These are phyloP conservation scores for Macropus fuliginosus DNA, from an alignment of 2,797 vertebrate species.

Conservation along the genomic window DNA sequence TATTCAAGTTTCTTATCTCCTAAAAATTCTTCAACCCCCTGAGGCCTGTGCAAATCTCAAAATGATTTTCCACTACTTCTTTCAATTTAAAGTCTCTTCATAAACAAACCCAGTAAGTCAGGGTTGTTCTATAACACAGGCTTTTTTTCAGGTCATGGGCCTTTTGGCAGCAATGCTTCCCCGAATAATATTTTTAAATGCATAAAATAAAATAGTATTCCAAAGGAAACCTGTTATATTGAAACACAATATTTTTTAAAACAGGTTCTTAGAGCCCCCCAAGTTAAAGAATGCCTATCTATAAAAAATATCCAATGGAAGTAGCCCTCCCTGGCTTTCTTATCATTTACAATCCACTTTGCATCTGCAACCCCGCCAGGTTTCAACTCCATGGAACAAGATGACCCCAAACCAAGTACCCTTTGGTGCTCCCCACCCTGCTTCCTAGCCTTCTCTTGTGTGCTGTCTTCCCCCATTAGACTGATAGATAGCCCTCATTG, in stretches of 20 bases:
- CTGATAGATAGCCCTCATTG: neutral
- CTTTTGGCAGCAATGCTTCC: neutral
- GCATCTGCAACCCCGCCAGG: neutral
- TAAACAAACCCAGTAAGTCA: neutral
- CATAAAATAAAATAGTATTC: neutral
- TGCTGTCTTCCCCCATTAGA: neutral
- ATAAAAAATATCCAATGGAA: neutral
- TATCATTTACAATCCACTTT: neutral
- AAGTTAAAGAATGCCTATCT: neutral
- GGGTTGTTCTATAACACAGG: neutral
- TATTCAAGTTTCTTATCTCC: neutral
- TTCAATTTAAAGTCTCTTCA: conserved; percentile 29
- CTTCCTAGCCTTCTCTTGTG: neutral
- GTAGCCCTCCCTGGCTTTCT: neutral
- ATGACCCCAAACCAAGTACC: neutral
- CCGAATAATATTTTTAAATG: neutral
- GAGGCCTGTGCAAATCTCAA: neutral
- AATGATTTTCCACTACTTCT: neutral
- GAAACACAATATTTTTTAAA: neutral
- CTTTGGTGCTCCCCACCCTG: neutral
- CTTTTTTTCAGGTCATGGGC: neutral
- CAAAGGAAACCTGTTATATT: neutral
- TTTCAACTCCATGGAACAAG: neutral
- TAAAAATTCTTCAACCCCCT: neutral
- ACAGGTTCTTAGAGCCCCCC: neutral